These are phyloP conservation scores for Caenorhabditis sinica DNA, from an alignment of 2,888 invertebrate species.

Conservation along the genomic window DNA sequence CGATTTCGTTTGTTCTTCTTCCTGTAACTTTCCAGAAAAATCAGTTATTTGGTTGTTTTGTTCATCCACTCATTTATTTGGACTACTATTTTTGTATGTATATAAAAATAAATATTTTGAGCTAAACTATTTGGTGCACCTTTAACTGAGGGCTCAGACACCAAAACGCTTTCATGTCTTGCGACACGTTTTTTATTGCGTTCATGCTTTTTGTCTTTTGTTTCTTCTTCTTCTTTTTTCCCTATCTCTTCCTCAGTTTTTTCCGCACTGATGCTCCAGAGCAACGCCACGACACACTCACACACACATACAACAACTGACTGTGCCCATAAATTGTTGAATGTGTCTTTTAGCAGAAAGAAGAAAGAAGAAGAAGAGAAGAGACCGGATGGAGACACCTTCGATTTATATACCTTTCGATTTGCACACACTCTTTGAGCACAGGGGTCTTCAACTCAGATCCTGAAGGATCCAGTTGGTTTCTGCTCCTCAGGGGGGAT, in stretches of 20 bases:
- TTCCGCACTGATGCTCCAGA: neutral
- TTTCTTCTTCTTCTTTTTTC: constrained; percentile 21
- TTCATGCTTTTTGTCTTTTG: constrained; percentile 41
- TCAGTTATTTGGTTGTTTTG: constrained; percentile 34
- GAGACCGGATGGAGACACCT: constrained; percentile 3
- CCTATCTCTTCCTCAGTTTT: neutral
- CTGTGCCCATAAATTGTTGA: constrained; percentile 67
- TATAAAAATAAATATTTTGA: constrained; percentile 21
- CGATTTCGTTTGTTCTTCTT: constrained; percentile 1
- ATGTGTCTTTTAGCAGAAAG: constrained; percentile 47
- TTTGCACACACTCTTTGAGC: neutral
- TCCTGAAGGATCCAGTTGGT: too few relatives aligned
- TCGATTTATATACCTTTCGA: neutral
- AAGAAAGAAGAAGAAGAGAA: neutral
- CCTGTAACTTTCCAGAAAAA: too few relatives aligned
- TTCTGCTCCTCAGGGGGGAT: too few relatives aligned
- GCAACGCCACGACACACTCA: neutral
- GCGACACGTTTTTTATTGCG: constrained; percentile 46
- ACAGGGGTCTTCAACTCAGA: too few relatives aligned
- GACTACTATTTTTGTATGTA: neutral
- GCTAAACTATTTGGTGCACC: too few relatives aligned
- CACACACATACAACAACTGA: constrained; percentile 53
- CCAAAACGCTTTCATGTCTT: neutral
- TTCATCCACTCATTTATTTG: neutral
- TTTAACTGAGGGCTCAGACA: too few relatives aligned